Evolutionary conservation across 35 echinoderm and acorn worm species (phyloP), one percentile per base, ranked within the genome.

Genomic region (Anneissia japonica): DNA sequence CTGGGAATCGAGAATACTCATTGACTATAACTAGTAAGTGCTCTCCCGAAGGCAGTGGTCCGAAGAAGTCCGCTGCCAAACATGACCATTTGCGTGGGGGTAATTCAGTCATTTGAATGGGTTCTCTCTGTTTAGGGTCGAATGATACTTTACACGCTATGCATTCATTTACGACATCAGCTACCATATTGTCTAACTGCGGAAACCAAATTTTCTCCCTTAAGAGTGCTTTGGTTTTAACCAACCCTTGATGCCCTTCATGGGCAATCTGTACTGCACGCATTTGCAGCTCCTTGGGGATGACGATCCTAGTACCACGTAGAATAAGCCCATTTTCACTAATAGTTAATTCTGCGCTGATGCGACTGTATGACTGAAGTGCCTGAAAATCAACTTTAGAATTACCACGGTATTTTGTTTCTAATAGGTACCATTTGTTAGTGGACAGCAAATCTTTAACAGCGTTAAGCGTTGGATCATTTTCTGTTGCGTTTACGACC

Each of bases 21-120:
- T 64, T 28, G 28, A 64, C 28, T 14, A 64, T 64, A 64, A 64
- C 51, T 64, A 64, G 75, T 41, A 73, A 77, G 36, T 92, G 84
- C 28, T 88, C 85, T 0, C 85, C 91, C 33, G 51, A 72, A 5
- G 90, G 85, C 21, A 92, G 77, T 39, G 90, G 90, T 7, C 90
- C 85, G 64, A 84, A 92, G 35, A 92, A 92, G 38, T 81, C 84
- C 21, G 88, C 79, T 46, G 84, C 83, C n/a, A 92, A 38, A 32
- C 81, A 34, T 55, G 45, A 19, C 84, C 90, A 92, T 29, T 84
- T 84, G 0, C 34, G 19, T 2, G 4, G 9, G 31, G 85, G 72
- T 32, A 87, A 74, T 77, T 88, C 46, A 3, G 90, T 80, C 85
- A 88, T 82, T 28, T 40, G 3, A 17, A 92, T 26, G 7, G 72